Conservation (phyloP, 2,797 vertebrate genomes). For the Ceryle rudis region DNA sequence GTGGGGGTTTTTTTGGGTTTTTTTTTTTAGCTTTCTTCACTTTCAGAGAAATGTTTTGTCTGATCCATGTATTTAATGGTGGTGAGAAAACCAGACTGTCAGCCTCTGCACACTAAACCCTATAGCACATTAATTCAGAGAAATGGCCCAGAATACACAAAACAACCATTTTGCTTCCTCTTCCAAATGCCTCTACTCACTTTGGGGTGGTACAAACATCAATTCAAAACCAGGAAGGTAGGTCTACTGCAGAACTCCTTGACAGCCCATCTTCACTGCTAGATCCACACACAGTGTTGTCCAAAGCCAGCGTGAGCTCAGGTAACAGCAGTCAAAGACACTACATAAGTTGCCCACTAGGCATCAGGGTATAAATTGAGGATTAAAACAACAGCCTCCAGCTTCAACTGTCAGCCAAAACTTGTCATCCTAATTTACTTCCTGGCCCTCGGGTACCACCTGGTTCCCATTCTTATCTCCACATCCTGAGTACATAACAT, state of each 20-base stretch:
- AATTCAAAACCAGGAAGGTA: background rate
- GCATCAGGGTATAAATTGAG: fast-evolving
- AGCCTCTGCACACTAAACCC: background rate
- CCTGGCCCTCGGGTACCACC: background rate
- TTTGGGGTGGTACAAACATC: background rate
- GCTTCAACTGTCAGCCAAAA: background rate
- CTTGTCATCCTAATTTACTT: no score
- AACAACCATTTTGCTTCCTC: background rate
- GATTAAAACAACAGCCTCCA: background rate
- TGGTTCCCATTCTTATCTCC: background rate
- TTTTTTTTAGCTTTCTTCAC: background rate
- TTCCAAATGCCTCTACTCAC: background rate
- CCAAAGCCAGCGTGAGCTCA: background rate
- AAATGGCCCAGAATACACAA: background rate
- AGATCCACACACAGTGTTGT: fast-evolving
- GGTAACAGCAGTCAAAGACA: background rate
- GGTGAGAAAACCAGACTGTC: background rate
- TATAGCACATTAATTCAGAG: background rate
- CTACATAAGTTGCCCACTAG: fast-evolving
- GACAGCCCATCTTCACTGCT: fast-evolving
- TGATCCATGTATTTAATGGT: background rate
- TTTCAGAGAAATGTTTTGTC: slow-evolving; percentile 27
- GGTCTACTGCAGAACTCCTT: background rate
- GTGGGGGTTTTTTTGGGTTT: background rate
- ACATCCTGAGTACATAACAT: fast-evolving